A percentile compares a stretch with the other conserved stretches of the same genome.
These are phyloP conservation scores for Empis livida DNA, from an alignment of 2,888 invertebrate genomes.

Conservation along the genomic window DNA sequence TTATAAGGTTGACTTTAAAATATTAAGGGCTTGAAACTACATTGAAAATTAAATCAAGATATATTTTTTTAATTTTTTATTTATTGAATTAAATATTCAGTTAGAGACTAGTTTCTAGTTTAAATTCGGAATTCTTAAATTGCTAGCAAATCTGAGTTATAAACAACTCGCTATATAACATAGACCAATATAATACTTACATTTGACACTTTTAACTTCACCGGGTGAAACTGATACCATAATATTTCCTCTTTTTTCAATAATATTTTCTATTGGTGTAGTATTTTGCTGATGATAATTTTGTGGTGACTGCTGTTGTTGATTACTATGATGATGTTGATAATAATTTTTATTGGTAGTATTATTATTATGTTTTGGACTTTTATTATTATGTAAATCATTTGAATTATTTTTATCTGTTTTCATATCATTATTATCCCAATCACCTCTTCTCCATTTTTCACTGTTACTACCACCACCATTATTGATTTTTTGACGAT, in stretches of 20 bases:
- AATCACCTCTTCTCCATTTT: slow-evolving; percentile 34
- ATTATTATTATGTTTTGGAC: slow-evolving; percentile 4
- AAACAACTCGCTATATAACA: too few species aligned
- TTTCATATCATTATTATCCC: slow-evolving; percentile 32
- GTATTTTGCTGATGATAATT: slow-evolving; percentile 1
- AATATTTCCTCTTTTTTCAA: slow-evolving; percentile 14
- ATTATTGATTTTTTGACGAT: slow-evolving; percentile 29
- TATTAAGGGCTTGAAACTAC: too few species aligned
- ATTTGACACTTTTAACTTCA: slow-evolving; percentile 17
- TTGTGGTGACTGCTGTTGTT: background rate
- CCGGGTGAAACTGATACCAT: slow-evolving; percentile 15
- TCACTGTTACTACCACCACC: slow-evolving; percentile 19
- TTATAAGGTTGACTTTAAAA: too few species aligned
- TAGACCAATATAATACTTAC: slow-evolving; percentile 10
- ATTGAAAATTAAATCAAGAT: too few species aligned
- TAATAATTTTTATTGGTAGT: background rate
- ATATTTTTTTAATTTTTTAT: too few species aligned
- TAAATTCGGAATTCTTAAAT: too few species aligned
- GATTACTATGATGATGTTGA: background rate
- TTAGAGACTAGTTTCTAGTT: too few species aligned
- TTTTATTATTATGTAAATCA: slow-evolving; percentile 5
- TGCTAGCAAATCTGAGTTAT: too few species aligned
- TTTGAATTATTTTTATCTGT: slow-evolving; percentile 26
- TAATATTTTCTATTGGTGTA: slow-evolving; percentile 3
- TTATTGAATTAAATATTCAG: too few species aligned